Evolutionary conservation across 2,113 vertebrate genomes (phyloP).

Genomic region (Ploceus nigricollis): DNA sequence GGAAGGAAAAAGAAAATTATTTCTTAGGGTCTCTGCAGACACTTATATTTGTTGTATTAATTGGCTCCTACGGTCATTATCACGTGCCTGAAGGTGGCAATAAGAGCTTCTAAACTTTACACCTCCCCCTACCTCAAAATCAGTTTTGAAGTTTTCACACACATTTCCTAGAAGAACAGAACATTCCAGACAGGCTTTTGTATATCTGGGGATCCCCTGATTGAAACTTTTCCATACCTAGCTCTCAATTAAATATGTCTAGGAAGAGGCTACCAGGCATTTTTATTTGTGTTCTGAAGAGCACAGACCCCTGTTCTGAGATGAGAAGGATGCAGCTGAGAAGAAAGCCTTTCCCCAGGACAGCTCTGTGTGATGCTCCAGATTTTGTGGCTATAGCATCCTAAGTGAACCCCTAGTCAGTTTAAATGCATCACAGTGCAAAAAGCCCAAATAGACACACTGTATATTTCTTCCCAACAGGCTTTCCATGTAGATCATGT

Average conservation of each 20-base stretch:
- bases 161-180: not conserved
- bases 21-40: not conserved
- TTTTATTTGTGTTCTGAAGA: not conserved
- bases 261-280: not conserved
- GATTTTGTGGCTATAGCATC: not conserved
- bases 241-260: rapidly evolving
- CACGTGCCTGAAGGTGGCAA: not conserved
- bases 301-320: not conserved
- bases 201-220: not conserved
- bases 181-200: not conserved
- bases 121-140: not conserved
- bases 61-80: not conserved
- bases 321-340: not conserved
- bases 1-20: not conserved
- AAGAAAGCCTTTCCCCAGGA: not conserved
- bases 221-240: not conserved
- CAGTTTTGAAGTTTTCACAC: not conserved
- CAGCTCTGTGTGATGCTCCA: not conserved
- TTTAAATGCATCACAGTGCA: not conserved
- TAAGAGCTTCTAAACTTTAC: not conserved
- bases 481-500: not conserved
- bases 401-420: not conserved
- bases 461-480: not conserved
- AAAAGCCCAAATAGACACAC: not conserved
- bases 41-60: not conserved